Base-by-base conservation (phyloP, 2,797 vertebrate genomes). In the Sebastes cheni region DNA sequence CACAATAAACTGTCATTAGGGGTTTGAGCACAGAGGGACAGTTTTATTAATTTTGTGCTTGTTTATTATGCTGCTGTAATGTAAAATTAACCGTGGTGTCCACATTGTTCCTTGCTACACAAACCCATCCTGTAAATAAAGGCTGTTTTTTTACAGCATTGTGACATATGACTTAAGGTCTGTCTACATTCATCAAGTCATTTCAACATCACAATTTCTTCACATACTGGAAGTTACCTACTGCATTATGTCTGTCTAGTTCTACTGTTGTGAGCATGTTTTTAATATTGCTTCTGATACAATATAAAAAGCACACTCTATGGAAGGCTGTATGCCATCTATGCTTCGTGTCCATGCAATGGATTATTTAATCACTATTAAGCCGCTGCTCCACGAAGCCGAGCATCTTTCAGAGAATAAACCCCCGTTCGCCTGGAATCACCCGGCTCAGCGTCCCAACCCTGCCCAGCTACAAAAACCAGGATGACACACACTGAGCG, bases 351-450 rank as follows among this genome's bases (percentile, higher is more conserved):
- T 32, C 8, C 30, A 70, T 13, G 62, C n/a, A 67, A 42, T 69
- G 83, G 70, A 86, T 82, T 83, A 86, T 82, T 81, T 64, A 77
- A 87, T 87, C 79, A 36, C 12, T 36, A 56, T 39, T 85, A 86
- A 89, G 70, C 75, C 77, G 77, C 1, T 80, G 77, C 1, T 80
- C n/a, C 11, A 73, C 16, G 23, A 77, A 83, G 60, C 14, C 25
- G 10, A 58, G 65, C 62, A 82, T 85, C 42, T 67, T 67, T 84
- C 59, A 79, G 61, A 1, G 56, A 84, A 86, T 74, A 88, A 88
- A 87, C 42, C 54, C 12, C 42, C 1, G 3, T 3, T 39, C 6
- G 30, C 59, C 80, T 77, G 42, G 67, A 72, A 77, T 84, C 72
- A 32, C 67, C 52, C 52, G 3, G 54, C 82, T 76, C 55, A 77